phyloP scores from a whole-genome alignment of 1,140 invertebrate genomes.

The Drosophila tani region DNA sequence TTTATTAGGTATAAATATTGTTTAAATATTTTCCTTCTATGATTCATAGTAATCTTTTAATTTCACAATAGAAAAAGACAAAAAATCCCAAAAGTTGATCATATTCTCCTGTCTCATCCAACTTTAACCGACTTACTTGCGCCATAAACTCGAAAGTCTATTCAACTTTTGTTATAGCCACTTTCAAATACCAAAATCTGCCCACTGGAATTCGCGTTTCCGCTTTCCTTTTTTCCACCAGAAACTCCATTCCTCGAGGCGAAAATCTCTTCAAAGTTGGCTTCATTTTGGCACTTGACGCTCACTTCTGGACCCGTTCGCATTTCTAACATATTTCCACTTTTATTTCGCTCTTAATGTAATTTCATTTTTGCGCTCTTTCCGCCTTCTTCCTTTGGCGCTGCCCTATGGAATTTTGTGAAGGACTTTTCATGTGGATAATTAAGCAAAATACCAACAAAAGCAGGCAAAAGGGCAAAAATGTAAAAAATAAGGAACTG shows the following conservation, averaged over 20 bases:
- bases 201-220: constrained; percentile 32
- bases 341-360: constrained; percentile 78
- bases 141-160: constrained; percentile 7
- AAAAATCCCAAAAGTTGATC: not conserved
- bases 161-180: constrained; percentile 45
- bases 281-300: constrained; percentile 69
- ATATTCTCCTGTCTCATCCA: not conserved
- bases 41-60: no score
- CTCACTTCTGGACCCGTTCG: constrained; percentile 28
- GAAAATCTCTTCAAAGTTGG: constrained; percentile 63
- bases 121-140: not conserved
- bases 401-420: constrained; percentile 53
- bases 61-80: not conserved
- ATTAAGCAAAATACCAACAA: constrained; percentile 78
- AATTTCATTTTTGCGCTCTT: constrained; percentile 65
- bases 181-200: constrained; percentile 48
- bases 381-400: constrained; percentile 34
- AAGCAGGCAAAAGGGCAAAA: constrained; percentile 38
- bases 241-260: constrained; percentile 8
- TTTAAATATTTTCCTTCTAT: no score
- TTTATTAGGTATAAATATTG: no score
- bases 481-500: constrained; percentile 11
- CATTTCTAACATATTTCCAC: constrained; percentile 74
- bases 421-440: constrained; percentile 79
- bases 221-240: not conserved